Evolutionary conservation across 2,113 vertebrate genomes (phyloP).

Genomic region (Octodon degus): DNA sequence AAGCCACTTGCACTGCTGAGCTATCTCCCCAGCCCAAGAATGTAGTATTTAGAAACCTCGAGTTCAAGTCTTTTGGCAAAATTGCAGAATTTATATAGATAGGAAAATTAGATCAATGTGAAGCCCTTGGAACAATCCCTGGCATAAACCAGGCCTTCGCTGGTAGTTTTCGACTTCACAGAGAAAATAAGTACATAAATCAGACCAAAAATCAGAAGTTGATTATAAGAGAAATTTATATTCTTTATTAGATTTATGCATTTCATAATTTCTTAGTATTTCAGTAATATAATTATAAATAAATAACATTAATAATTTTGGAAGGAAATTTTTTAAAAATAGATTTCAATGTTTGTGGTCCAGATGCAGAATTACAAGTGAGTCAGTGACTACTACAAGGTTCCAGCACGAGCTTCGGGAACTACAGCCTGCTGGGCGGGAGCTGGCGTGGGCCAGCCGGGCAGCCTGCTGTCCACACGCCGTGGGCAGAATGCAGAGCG

Average conservation of each 20-base stretch:
- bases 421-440: fast-evolving
- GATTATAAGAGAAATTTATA: not conserved
- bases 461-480: not conserved
- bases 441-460: not conserved
- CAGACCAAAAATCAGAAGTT: not conserved
- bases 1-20: too few relatives aligned
- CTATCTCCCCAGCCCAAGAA: not conserved
- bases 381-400: not conserved
- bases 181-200: conserved; percentile 15
- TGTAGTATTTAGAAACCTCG: not conserved
- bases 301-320: not conserved
- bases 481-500: not conserved
- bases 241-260: conserved; percentile 6
- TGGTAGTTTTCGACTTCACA: not conserved
- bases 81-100: not conserved
- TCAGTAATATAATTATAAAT: not conserved
- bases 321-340: not conserved
- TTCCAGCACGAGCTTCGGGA: too few relatives aligned
- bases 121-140: not conserved
- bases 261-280: not conserved
- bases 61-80: not conserved
- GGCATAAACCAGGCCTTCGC: not conserved
- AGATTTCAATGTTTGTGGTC: not conserved
- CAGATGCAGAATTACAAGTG: not conserved
- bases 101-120: not conserved